Conservation (phyloP, 2,113 vertebrate genomes). For the Rynchops niger region DNA sequence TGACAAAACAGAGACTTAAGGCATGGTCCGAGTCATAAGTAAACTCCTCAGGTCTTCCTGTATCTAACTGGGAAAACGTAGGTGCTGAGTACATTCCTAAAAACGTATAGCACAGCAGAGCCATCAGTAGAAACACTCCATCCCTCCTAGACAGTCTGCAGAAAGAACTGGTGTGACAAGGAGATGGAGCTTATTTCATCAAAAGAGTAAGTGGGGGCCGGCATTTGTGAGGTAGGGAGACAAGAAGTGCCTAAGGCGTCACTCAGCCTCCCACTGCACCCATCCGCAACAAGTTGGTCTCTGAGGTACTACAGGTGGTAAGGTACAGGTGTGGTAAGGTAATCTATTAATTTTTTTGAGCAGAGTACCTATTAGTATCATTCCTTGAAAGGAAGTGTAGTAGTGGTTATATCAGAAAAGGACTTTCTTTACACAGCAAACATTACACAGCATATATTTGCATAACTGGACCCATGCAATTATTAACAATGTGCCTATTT, state of each 20-base stretch:
- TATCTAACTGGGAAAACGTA: background rate
- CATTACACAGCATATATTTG: background rate
- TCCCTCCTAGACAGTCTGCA: background rate
- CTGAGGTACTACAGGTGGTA: background rate
- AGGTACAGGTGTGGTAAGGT: no score
- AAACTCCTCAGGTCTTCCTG: background rate
- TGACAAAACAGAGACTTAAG: background rate
- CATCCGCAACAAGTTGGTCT: background rate
- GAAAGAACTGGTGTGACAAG: background rate
- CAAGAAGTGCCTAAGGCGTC: background rate
- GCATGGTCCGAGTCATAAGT: background rate
- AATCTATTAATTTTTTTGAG: background rate
- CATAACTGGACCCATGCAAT: background rate
- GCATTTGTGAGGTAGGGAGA: background rate
- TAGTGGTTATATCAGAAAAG: background rate
- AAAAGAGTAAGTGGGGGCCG: background rate
- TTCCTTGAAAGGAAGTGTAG: background rate
- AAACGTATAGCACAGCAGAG: background rate
- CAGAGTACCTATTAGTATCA: background rate
- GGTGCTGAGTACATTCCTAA: background rate
- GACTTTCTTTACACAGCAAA: background rate
- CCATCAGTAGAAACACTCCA: background rate
- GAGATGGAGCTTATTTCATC: background rate
- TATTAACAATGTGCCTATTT: background rate
- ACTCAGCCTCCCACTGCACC: background rate